Percentiles rank a stretch among this genome's conserved stretches.
Conservation (phyloP, 2,113 vertebrate species). For the Physeter macrocephalus region DNA sequence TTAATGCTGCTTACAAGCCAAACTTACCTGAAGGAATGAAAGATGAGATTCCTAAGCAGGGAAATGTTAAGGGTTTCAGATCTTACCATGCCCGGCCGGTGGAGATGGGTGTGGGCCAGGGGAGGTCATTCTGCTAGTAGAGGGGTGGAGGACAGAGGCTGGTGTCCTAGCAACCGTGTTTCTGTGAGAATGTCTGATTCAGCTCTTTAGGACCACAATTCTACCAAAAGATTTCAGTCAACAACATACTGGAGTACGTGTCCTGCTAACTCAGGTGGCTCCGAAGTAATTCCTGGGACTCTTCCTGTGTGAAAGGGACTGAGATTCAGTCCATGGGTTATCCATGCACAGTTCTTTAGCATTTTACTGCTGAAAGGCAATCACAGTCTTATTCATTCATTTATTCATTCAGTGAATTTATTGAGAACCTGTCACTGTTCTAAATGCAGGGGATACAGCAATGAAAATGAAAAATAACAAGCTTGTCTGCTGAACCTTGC, state of each 20-base stretch:
- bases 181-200: background rate
- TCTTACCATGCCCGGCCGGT: background rate
- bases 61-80: background rate
- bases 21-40: background rate
- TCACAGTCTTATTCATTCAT: background rate
- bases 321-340: background rate
- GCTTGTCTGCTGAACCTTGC: background rate
- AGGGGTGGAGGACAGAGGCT: background rate
- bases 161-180: background rate
- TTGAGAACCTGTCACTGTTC: background rate
- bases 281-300: background rate
- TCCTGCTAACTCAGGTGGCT: background rate
- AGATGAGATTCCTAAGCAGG: background rate
- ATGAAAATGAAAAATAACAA: background rate
- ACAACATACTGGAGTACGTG: too few relatives aligned
- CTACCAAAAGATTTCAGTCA: background rate
- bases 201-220: background rate
- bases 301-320: background rate
- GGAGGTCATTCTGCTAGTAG: background rate
- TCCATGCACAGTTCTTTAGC: background rate
- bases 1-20: background rate
- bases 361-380: background rate
- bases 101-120: rapidly evolving
- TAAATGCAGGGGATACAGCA: background rate
- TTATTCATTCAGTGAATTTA: background rate